Conservation (phyloP, 2,888 invertebrate species). For the Xanthorhoe designata region DNA sequence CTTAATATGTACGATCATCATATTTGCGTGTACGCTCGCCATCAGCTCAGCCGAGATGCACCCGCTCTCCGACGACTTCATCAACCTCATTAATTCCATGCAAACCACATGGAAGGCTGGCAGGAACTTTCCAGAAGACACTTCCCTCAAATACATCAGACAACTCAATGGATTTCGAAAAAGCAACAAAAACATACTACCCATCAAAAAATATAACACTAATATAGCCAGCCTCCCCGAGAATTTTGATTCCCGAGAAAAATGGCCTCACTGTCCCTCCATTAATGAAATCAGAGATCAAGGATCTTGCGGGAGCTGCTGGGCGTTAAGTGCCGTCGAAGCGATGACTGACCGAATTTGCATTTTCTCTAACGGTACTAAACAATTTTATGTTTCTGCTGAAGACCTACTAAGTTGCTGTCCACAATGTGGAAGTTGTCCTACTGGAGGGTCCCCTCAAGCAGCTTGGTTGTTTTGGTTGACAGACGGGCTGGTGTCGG, state of each 20-base stretch:
- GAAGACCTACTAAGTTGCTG: background rate
- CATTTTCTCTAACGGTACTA: background rate
- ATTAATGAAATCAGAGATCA: background rate
- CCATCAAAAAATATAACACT: background rate
- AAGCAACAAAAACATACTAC: background rate
- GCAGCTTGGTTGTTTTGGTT: background rate
- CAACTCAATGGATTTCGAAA: background rate
- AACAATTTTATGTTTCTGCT: background rate
- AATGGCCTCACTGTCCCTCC: background rate
- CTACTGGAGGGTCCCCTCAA: background rate
- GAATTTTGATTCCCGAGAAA: background rate
- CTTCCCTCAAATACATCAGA: background rate
- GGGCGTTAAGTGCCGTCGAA: constrained; percentile 2
- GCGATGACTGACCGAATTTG: background rate
- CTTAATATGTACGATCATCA: background rate
- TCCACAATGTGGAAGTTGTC: background rate
- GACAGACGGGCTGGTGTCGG: background rate
- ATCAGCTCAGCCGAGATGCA: background rate
- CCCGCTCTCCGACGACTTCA: background rate
- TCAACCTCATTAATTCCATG: background rate
- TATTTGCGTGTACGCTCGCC: background rate
- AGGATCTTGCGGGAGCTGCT: background rate
- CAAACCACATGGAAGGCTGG: background rate
- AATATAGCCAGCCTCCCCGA: background rate
- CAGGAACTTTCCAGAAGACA: background rate